Evolutionary conservation across 2,888 invertebrate species (phyloP), one percentile per base, ranked within the genome.

Genomic region (Hypena proboscidalis): DNA sequence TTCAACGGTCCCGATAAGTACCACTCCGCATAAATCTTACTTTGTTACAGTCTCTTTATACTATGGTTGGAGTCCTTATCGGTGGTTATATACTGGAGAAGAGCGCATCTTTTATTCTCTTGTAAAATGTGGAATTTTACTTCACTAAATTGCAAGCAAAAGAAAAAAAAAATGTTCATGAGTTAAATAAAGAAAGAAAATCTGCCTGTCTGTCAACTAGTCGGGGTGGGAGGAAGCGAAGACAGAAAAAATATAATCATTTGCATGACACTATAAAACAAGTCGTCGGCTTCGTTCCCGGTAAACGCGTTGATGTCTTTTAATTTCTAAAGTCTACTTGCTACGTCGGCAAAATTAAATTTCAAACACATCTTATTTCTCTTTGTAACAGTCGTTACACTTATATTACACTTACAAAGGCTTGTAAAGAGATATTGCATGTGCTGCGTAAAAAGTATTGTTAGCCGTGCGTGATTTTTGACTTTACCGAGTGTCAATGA

Each of bases 401-500:
- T 14, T 14, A 4, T 17, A 39, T 40, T 27, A 32, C 32, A 32
- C 7, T 20, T 8, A 25, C 4, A 4, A 11, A 29, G 34, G 10
- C 34, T 34, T 13, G 20, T 29, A 29, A 34, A 30, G 21, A 27
- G 8, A 14, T 7, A 13, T 38, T 33, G 37, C 44, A 14, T 29
- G 23, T 35, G 17, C 49, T 52, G 43, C 37, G 31, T 39, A 49
- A 42, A 41, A 22, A 25, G 36, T 32, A 45, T 55, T 61, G 50
- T 59, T 47, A 44, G 29, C 31, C 31, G 4, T 21, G 21, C 26
- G 19, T 41, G 29, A 37, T 22, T 41, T 49, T 62, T 57, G 44
- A 62, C 47, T 50, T 65, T 47, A 57, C 32, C 45, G 27, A 62
- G 46, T 44, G 44, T 59, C 51, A 55, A 52, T 59, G 49, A 32